A percentile compares a stretch with the other conserved stretches of the same genome.
phyloP scores from a whole-genome alignment of 2,888 invertebrate genomes.

The Drosophila affinis region DNA sequence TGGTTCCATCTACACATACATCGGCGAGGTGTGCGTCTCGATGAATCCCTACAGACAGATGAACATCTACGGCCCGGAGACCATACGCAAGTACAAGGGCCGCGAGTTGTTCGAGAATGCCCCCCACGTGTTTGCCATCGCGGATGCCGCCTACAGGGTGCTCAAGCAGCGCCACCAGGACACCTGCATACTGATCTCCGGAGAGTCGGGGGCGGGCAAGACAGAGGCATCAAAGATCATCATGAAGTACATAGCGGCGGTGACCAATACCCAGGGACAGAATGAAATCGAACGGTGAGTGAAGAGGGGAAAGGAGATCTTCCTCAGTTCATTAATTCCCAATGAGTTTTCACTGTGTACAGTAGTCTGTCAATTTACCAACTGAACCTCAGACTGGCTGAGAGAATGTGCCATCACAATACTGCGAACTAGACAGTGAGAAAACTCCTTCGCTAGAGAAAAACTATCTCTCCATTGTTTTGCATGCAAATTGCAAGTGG shows the following conservation, averaged over 20 bases:
- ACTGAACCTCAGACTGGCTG: neutral
- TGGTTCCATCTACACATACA: conserved; percentile 98
- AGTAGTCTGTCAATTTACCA: conserved; percentile 14
- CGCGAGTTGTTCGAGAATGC: conserved; percentile 98
- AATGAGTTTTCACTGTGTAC: conserved; percentile 13
- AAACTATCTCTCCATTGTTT: conserved; percentile 54
- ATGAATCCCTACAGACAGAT: conserved; percentile 97
- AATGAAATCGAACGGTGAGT: conserved; percentile 96
- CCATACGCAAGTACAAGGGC: conserved; percentile 95
- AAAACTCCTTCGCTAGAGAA: conserved; percentile 12
- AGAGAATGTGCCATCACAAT: conserved; percentile 27
- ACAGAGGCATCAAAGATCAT: conserved; percentile 99
- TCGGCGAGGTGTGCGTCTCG: conserved; percentile 98
- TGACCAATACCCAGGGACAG: conserved; percentile 95
- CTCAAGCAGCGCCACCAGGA: conserved; percentile 95
- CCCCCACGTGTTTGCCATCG: conserved; percentile 99
- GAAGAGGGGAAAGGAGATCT: neutral
- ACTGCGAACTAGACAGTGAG: conserved; percentile 50
- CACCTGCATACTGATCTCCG: conserved; percentile 98
- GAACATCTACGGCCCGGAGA: conserved; percentile 94
- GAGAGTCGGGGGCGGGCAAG: conserved; percentile 98
- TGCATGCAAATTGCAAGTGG: conserved; percentile 61
- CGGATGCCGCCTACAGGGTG: conserved; percentile 97
- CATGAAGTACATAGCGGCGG: conserved; percentile 99
- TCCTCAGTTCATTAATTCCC: neutral